Evolutionary conservation across 2,113 vertebrate genomes (phyloP).

Genomic region (Lepisosteus osseus): DNA sequence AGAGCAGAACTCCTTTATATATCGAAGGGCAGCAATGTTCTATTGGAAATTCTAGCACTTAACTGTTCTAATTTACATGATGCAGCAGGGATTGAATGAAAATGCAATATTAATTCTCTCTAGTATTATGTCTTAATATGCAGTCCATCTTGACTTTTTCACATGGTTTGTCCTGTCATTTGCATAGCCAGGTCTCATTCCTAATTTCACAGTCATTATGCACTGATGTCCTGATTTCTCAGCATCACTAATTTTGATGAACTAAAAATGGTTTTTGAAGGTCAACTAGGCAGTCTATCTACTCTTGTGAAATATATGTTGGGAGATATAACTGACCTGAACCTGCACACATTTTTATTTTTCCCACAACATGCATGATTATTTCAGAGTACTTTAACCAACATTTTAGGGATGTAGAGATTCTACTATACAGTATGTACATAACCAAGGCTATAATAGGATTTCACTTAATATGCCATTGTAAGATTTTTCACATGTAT

Average conservation of each 20-base stretch:
- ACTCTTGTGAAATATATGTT: background rate
- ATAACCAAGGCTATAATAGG: no score
- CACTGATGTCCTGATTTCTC: slow-evolving; percentile 90
- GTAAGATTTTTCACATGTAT: no score
- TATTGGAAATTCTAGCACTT: slow-evolving; percentile 38
- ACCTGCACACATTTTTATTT: no score
- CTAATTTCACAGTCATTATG: slow-evolving; percentile 99
- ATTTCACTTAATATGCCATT: no score
- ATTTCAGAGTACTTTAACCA: no score
- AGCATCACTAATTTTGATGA: slow-evolving; percentile 98
- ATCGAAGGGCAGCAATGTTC: slow-evolving; percentile 27
- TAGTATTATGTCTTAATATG: slow-evolving; percentile 88
- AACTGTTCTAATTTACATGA: slow-evolving; percentile 40
- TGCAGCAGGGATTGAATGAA: slow-evolving; percentile 44
- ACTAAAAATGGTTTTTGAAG: slow-evolving; percentile 93
- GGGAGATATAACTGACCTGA: background rate
- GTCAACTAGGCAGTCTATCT: slow-evolving; percentile 64
- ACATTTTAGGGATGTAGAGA: no score
- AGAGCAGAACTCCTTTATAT: slow-evolving; percentile 13
- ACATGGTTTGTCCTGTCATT: slow-evolving; percentile 91
- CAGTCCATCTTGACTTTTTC: slow-evolving; percentile 92
- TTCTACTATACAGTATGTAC: no score
- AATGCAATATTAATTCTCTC: slow-evolving; percentile 84
- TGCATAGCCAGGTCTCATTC: slow-evolving; percentile 85
- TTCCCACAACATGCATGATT: background rate